These are phyloP conservation scores for Spilosoma lubricipeda DNA, from an alignment of 2,888 invertebrate genomes.

Conservation along the genomic window DNA sequence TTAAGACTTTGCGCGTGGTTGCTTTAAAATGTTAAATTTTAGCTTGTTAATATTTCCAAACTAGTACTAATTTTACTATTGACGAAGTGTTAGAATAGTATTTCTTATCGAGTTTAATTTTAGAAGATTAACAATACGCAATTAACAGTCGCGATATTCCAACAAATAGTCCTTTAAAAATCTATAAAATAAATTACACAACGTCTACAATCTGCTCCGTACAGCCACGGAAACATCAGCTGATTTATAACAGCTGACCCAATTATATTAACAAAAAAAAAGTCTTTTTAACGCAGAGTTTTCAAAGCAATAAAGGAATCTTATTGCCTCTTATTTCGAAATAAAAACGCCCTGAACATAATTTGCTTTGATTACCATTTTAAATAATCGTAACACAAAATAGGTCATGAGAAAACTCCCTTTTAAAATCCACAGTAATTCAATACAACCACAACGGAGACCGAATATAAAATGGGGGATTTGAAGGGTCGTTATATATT, in stretches of 20 bases:
- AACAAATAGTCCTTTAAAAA: not conserved
- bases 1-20: too few relatives aligned
- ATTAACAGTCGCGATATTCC: not conserved
- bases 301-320: conserved; percentile 29
- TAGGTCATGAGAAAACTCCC: conserved; percentile 38
- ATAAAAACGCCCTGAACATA: conserved; percentile 28
- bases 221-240: not conserved
- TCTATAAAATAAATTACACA: not conserved
- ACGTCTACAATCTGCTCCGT: not conserved
- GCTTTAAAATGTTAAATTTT: too few relatives aligned
- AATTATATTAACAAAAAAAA: conserved; percentile 17
- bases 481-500: conserved; percentile 41
- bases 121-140: not conserved
- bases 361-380: conserved; percentile 46
- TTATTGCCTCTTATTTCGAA: conserved; percentile 20
- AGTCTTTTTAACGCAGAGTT: conserved; percentile 12
- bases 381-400: conserved; percentile 41
- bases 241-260: conserved; percentile 15
- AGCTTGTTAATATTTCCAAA: not conserved
- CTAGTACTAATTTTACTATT: too few relatives aligned
- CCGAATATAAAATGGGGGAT: conserved; percentile 39
- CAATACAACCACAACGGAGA: conserved; percentile 43
- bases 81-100: too few relatives aligned
- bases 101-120: not conserved
- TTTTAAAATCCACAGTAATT: conserved; percentile 51